Conservation (phyloP, 1,140 invertebrate species). For the Brachionus manjavacas region DNA sequence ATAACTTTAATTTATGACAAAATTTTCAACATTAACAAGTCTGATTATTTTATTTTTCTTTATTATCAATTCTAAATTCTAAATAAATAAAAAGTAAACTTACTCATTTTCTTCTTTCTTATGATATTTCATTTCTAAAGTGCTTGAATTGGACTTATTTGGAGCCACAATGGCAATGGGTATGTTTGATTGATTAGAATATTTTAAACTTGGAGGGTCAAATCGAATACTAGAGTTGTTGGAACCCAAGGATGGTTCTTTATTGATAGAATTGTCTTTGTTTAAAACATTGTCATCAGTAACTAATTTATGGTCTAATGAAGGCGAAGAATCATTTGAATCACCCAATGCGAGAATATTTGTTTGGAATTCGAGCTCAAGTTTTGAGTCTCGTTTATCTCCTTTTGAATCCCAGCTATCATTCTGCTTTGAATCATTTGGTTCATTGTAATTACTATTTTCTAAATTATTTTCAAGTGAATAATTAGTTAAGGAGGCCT, state of each 20-base stretch:
- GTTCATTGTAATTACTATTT: background rate
- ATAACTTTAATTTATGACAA: too few species aligned
- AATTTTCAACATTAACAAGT: too few species aligned
- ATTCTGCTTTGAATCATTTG: background rate
- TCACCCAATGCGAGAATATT: background rate
- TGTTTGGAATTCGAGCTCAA: background rate
- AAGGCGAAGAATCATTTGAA: background rate
- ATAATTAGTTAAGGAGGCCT: background rate
- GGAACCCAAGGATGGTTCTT: background rate
- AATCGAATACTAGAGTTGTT: background rate
- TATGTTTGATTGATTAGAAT: slow-evolving; percentile 6
- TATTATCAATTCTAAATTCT: background rate
- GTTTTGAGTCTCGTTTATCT: background rate
- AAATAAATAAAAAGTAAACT: background rate
- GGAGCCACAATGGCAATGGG: slow-evolving; percentile 32
- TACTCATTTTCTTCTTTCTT: slow-evolving; percentile 22
- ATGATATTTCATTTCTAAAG: background rate
- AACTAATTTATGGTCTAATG: background rate
- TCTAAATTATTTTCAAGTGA: background rate
- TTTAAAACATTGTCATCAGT: background rate
- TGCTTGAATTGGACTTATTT: slow-evolving; percentile 13
- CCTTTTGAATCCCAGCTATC: background rate
- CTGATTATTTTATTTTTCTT: too few species aligned
- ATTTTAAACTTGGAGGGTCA: background rate
- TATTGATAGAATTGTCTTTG: background rate